phyloP scores from a whole-genome alignment of 1,140 invertebrate species.

The Cataglyphis hispanica region DNA sequence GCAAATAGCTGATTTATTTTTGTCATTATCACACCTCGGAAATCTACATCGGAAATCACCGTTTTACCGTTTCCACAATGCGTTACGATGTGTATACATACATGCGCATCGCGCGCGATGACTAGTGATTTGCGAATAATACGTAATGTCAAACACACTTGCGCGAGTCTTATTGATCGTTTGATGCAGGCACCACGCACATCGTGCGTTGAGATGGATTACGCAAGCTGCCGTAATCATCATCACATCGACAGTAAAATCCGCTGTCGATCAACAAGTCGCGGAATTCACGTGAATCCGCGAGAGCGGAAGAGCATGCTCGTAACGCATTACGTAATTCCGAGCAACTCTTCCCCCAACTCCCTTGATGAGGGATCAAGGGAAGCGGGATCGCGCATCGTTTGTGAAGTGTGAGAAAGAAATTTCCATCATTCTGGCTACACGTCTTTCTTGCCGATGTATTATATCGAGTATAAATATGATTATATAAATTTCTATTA shows the following conservation, averaged over 20 bases:
- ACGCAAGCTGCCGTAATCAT: conserved; percentile 35
- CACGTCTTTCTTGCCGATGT: neutral
- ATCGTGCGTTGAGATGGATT: conserved; percentile 42
- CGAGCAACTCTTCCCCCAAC: neutral
- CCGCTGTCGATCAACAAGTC: conserved; percentile 24
- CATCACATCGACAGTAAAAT: conserved; percentile 21
- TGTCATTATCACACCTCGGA: conserved; percentile 27
- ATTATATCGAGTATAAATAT: neutral
- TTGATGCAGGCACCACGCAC: conserved; percentile 19
- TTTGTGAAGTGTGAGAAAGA: conserved; percentile 21
- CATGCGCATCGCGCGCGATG: conserved; percentile 29
- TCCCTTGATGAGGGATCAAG: conserved; percentile 28
- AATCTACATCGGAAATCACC: conserved; percentile 35
- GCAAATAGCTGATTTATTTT: conserved; percentile 62
- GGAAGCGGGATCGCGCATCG: conserved; percentile 5
- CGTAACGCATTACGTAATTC: conserved; percentile 36
- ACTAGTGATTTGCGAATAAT: conserved; percentile 57
- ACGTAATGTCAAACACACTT: neutral
- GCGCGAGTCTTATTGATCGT: conserved; percentile 33
- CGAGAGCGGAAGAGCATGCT: conserved; percentile 42
- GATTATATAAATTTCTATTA: conserved; percentile 8
- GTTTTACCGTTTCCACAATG: conserved; percentile 40
- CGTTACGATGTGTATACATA: neutral
- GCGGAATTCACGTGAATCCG: conserved; percentile 54
- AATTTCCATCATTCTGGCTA: conserved; percentile 15